Evolutionary conservation across 1,140 invertebrate species (phyloP).

Genomic region (Heliconius congener): DNA sequence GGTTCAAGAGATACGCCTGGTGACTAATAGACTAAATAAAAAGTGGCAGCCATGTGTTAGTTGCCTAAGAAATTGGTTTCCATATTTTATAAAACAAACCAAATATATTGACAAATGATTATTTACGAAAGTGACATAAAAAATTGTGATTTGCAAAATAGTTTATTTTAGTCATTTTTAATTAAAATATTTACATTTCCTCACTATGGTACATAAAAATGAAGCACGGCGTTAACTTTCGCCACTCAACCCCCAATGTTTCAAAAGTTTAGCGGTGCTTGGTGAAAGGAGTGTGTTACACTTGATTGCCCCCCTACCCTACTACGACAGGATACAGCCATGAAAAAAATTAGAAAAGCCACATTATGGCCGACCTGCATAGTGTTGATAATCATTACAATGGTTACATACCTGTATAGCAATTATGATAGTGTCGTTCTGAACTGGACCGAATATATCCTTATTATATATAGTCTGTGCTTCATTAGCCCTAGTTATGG

Average conservation of each 20-base stretch:
- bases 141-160: too few species aligned
- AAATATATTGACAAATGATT: too few species aligned
- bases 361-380: too few species aligned
- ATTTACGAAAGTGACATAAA: too few species aligned
- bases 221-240: neutral
- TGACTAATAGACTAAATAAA: too few species aligned
- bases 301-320: neutral
- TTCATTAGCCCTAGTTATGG: slow-evolving; percentile 59
- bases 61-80: too few species aligned
- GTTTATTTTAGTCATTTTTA: too few species aligned
- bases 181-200: neutral
- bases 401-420: slow-evolving; percentile 64
- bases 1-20: too few species aligned
- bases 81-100: too few species aligned
- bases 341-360: too few species aligned
- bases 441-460: slow-evolving; percentile 69
- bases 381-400: neutral
- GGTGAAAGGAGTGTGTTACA: neutral
- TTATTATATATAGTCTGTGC: slow-evolving; percentile 70
- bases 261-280: neutral
- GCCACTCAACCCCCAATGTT: neutral
- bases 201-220: neutral
- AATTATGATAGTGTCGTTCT: slow-evolving; percentile 73
- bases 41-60: too few species aligned
- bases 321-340: too few species aligned